These are phyloP conservation scores for Pagetopsis macropterus DNA, from an alignment of 2,797 vertebrate species.

Conservation along the genomic window DNA sequence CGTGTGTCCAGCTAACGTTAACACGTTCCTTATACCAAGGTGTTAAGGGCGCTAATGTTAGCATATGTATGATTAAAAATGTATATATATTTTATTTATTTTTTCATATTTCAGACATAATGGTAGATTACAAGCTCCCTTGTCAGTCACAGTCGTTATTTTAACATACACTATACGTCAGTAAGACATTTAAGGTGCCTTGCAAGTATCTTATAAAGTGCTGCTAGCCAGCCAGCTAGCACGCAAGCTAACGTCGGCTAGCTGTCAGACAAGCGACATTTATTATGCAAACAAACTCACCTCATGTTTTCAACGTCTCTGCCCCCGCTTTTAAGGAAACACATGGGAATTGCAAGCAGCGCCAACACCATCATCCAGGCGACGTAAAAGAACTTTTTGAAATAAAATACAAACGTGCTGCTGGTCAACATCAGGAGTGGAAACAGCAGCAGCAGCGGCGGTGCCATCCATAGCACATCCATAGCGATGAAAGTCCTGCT, in stretches of 20 bases:
- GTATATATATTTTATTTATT: neutral
- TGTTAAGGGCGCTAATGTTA: constrained; percentile 51
- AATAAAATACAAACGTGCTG: constrained; percentile 86
- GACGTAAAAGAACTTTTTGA: constrained; percentile 87
- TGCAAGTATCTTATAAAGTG: constrained; percentile 15
- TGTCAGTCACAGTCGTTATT: accelerated
- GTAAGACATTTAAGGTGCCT: neutral
- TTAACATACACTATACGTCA: neutral
- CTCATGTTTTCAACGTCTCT: constrained; percentile 94
- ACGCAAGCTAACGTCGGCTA: constrained; percentile 63
- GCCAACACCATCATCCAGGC: constrained; percentile 84
- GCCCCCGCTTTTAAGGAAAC: constrained; percentile 90
- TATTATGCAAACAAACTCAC: constrained; percentile 77
- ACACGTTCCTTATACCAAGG: constrained; percentile 11
- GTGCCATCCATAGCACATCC: constrained; percentile 83
- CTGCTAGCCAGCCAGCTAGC: constrained; percentile 9
- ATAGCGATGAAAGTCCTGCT: constrained; percentile 56
- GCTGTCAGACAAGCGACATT: constrained; percentile 57
- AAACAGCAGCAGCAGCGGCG: constrained; percentile 79
- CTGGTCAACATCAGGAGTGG: constrained; percentile 84
- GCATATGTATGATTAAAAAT: constrained; percentile 41
- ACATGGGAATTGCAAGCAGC: constrained; percentile 80
- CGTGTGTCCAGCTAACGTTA: constrained; percentile 21
- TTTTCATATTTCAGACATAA: neutral
- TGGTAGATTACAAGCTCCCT: accelerated